phyloP scores from a whole-genome alignment of 2,888 invertebrate species.

The Dynastes maya region DNA sequence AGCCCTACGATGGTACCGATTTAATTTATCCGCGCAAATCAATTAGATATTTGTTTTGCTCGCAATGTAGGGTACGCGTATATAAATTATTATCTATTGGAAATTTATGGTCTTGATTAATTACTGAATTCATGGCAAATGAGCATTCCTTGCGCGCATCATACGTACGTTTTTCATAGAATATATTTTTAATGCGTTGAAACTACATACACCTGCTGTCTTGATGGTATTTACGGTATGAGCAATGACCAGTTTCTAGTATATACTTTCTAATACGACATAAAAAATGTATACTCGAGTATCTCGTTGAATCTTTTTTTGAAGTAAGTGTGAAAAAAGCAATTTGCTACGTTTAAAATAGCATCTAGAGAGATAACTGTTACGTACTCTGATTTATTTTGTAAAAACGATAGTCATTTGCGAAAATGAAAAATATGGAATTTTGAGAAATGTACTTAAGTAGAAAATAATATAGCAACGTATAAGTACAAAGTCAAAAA shows the following conservation, averaged over 20 bases:
- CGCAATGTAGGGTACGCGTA: neutral
- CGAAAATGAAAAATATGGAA: too few species aligned
- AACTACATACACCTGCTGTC: slow-evolving; percentile 12
- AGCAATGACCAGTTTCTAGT: neutral
- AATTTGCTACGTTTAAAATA: too few species aligned
- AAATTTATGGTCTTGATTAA: slow-evolving; percentile 22
- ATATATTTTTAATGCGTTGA: neutral
- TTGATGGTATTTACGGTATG: slow-evolving; percentile 9
- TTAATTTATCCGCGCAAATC: slow-evolving; percentile 11
- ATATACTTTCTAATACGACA: neutral
- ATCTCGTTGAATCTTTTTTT: too few species aligned
- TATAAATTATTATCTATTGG: slow-evolving; percentile 2
- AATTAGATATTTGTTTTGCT: slow-evolving; percentile 15
- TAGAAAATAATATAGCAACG: too few species aligned
- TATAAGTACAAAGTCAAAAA: too few species aligned
- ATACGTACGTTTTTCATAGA: too few species aligned
- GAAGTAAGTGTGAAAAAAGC: too few species aligned
- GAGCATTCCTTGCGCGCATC: slow-evolving; percentile 15
- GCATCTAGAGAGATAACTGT: too few species aligned
- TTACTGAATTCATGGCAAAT: neutral
- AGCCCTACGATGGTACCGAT: neutral
- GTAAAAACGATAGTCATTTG: too few species aligned
- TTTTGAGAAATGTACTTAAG: too few species aligned
- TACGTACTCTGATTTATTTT: too few species aligned
- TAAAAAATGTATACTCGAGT: too few species aligned